Evolutionary conservation across 2,888 invertebrate genomes (phyloP), one percentile per base, ranked within the genome.

Genomic region (Eustalomyia histrio): DNA sequence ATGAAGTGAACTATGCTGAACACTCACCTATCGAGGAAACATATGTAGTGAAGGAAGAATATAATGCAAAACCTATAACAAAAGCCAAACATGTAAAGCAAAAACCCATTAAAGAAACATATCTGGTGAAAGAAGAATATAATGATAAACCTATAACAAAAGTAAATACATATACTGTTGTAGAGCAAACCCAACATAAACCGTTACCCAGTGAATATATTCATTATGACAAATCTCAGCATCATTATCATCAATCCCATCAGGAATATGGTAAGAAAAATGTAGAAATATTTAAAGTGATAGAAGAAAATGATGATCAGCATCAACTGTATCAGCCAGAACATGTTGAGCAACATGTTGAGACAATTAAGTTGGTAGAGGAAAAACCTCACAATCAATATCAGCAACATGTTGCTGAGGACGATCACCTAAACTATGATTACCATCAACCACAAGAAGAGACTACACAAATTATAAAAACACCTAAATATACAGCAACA

Each of bases 91-190:
- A 18, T 18, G 16, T 18, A 3, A 53, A 14, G n/a, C 43, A 14
- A n/a, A 2, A 2, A 47, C 43, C n/a, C 35, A n/a, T 35, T 43
- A 24, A 55, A 17, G 75, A 79, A 39, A 67, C 53, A 1, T 86
- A 84, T 79, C 43, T 85, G 9, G 83, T 85, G n/a, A 85, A 85
- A 63, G 86, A 84, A 21, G 79, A 84, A 61, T 83, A 85, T 65
- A 18, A 76, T 6, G 12, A 9, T 18, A 58, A 75, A 35, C 83
- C 85, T 8, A 84, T 85, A 29, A 83, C 86, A 61, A 85, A 86
- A 52, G 83, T 87, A 0, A 86, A 88, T 53, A 87, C 87, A 5
- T 86, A 85, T 18, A 86, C 84, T 2, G 84, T 88, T 16, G 85
- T 86, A 18, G 86, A 88, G 78, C 85, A 86, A 73, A 84, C 39